Evolutionary conservation across 2,888 invertebrate species (phyloP), one percentile per base, ranked within the genome.

Genomic region (Scaeva pyrastri): DNA sequence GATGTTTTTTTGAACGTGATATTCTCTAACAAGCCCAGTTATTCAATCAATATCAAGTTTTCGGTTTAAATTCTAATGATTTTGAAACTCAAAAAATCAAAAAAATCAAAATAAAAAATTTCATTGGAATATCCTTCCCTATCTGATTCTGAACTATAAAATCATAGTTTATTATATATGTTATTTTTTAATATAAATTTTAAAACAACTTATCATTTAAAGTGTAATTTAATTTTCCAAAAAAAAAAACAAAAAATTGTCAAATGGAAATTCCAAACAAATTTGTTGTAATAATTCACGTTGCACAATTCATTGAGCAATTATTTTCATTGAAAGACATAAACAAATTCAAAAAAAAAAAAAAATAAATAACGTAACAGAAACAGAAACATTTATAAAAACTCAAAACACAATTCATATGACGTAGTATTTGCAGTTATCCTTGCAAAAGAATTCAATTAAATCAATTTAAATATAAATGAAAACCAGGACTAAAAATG

Each of bases 391-490:
- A 31, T 31, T 31, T 31, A 31, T 31, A 31, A 31, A 31, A 50
- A 23, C 12, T 2, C 11, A 12, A 26, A 5, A 43, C 16, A 14
- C 23, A 23, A 50, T 50, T 19, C 2, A 6, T 14, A 39, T 39
- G 11, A 31, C 31, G 31, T 31, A 31, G 8, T 10, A 3, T 12
- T 11, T 39, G 6, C 5, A 14, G 19, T 31, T 2, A 11, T 16
- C 23, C 48, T 23, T 21, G 56, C 39, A 60, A 70, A 21, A 16
- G 39, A 79, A 66, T 73, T 73, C 39, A 72, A 60, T 74, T 74
- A 41, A 68, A 66, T 68, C 36, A 70, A 70, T 62, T 66, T 75
- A 55, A 74, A 73, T 74, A 60, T 72, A 60, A 80, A 80, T 75
- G 52, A 62, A 76, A 76, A 48, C 56, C 12, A 31, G 23, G 14